Evolutionary conservation across 2,113 vertebrate genomes (phyloP), one percentile per base, ranked within the genome.

Genomic region (Centropristis striata): DNA sequence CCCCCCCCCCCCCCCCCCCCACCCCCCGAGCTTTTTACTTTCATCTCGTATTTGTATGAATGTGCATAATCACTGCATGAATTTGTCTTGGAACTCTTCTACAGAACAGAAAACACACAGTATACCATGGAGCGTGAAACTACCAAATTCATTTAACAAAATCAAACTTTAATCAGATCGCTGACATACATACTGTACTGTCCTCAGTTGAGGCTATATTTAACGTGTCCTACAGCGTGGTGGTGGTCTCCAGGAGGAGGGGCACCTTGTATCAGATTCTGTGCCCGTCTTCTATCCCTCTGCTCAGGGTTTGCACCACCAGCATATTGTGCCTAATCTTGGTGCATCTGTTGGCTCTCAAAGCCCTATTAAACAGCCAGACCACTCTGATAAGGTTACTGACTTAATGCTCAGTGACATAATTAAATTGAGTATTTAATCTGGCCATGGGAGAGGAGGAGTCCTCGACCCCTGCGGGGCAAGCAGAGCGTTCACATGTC

Each of bases 381-480:
- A 80, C 69, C 71, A 64, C 78, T 86, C 70, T 77, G 90, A 91
- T 92, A 83, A 88, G 80, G 87, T 80, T 90, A 87, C 70, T 49
- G 84, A 89, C 67, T 88, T 91, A 92, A 91, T 91, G 80, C 87
- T 63, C 53, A 71, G 58, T 74, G 81, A 91, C 84, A 78, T 92
- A 90, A 92, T 92, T 93, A 92, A 92, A 91, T 86, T 78, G 84
- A 87, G 78, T 90, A 91, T 86, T 91, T 90, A 92, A 92, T 92
- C 88, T 88, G 86, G 63, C 74, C 32, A 73, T 44, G 50, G 63
- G 46, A 81, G 66, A 28, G 37, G 78, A 84, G 60, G 51, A 77
- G 69, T 65, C 41, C 51, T 20, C 11, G 14, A 85, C 67, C 85
- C 78, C 68, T 20, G 37, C 64, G 1, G 53, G 53, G 76, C 74